Conservation (phyloP, 2,797 vertebrate species). For the Rhinogobio ventralis region DNA sequence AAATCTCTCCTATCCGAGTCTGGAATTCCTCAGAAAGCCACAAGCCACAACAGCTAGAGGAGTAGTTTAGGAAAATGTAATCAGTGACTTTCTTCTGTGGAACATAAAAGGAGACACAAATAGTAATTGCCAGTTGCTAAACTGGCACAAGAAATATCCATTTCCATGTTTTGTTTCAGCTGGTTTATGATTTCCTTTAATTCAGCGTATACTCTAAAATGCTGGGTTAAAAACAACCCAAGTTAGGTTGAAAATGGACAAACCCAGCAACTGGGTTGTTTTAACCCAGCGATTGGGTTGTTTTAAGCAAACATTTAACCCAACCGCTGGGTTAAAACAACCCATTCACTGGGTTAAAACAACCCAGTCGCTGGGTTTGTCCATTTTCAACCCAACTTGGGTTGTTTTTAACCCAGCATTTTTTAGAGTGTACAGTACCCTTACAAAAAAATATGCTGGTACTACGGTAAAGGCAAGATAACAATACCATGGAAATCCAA, state of each 20-base stretch:
- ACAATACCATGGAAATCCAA: background rate
- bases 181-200: background rate
- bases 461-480: background rate
- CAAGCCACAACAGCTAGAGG: background rate
- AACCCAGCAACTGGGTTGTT: too few relatives aligned
- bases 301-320: too few relatives aligned
- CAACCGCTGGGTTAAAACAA: too few relatives aligned
- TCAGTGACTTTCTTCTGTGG: background rate
- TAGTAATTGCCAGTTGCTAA: background rate
- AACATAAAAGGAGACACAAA: background rate
- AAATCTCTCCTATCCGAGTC: constrained; percentile 31
- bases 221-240: too few relatives aligned
- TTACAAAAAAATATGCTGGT: background rate
- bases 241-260: too few relatives aligned
- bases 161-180: constrained; percentile 11
- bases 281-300: too few relatives aligned
- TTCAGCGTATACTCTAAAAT: too few relatives aligned
- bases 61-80: constrained; percentile 15
- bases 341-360: too few relatives aligned
- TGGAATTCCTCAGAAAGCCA: constrained; percentile 46
- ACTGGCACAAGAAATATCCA: background rate
- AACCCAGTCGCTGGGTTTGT: too few relatives aligned
- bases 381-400: too few relatives aligned
- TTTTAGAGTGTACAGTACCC: background rate
- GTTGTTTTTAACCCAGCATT: too few relatives aligned